phyloP scores from a whole-genome alignment of 2,888 invertebrate species.

The Harpalus rubripes region DNA sequence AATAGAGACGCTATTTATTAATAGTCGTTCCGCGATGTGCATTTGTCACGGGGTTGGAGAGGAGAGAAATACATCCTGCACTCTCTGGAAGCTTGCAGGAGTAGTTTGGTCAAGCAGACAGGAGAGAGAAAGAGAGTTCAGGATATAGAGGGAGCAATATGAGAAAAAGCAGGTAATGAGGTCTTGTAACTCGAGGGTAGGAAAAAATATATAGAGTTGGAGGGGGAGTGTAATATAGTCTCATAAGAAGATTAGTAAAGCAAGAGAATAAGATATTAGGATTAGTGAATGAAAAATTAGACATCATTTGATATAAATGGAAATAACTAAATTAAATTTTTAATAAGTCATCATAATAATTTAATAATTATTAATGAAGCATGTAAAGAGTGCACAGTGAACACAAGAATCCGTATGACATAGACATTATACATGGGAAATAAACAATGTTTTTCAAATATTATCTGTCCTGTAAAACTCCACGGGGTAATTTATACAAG shows the following conservation, averaged over 20 bases:
- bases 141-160: neutral
- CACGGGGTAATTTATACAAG: too few relatives aligned
- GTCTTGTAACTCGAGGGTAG: neutral
- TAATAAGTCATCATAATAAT: too few relatives aligned
- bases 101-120: constrained; percentile 8
- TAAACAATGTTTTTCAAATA: too few relatives aligned
- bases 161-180: neutral
- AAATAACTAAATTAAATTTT: too few relatives aligned
- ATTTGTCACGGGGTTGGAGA: constrained; percentile 47
- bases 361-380: too few relatives aligned
- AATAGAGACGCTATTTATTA: constrained; percentile 62
- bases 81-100: constrained; percentile 12
- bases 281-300: too few relatives aligned
- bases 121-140: neutral
- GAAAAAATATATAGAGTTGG: neutral
- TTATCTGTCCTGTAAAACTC: too few relatives aligned
- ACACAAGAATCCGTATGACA: too few relatives aligned
- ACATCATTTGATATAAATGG: too few relatives aligned
- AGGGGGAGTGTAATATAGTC: neutral
- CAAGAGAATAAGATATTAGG: neutral
- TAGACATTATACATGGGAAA: too few relatives aligned
- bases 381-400: too few relatives aligned
- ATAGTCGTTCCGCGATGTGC: constrained; percentile 52
- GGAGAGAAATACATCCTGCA: neutral
- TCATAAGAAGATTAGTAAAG: neutral